Base-by-base conservation (phyloP, 2,888 invertebrate species). In the Pedicia rivosa region DNA sequence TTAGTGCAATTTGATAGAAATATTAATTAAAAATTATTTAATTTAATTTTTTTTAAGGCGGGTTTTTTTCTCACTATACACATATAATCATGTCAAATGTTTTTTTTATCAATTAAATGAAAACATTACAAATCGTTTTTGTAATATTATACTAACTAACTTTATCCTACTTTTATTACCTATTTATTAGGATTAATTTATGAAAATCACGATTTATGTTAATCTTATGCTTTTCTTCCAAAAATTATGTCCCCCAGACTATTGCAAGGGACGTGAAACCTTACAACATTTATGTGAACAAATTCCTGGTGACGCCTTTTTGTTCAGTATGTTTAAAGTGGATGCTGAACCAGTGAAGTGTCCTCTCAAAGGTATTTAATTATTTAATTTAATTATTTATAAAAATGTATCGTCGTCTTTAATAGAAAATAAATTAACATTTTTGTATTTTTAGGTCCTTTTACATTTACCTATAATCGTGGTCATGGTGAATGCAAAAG, bases 391-490 rank as follows among this genome's bases (percentile, higher is more conserved):
- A 2, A n/a, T 14, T 2, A 14, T 10, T 35, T 25, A 26, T 10
- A 9, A 8, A 25, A 26, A 35, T 35, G 13, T 13, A 24, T 24
- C 25, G 12, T 4, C 14, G 7, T 36, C 3, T 29, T 30, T 36
- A n/a, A 4, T 27, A 3, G 12, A 4, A 27, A 27, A 12, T 27
- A 10, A 27, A 27, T 27, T 27, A 27, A 17, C 10, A 33, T 5
- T 20, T 28, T 24, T 37, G 6, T 78, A 79, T 56, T 67, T 70
- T 39, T 25, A 58, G 91, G 87, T 38, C 86, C 91, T 12, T 90
- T 86, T 65, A 81, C 84, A 42, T 94, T 94, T 62, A 83, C 88
- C 37, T 94, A 94, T 60, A 88, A 86, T 60, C 72, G 87, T 41
- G 90, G 87, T 3, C 81, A 87, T 52, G 88, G 88, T 14, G 86